phyloP scores from a whole-genome alignment of 2,888 invertebrate species.

The Biston betularia region DNA sequence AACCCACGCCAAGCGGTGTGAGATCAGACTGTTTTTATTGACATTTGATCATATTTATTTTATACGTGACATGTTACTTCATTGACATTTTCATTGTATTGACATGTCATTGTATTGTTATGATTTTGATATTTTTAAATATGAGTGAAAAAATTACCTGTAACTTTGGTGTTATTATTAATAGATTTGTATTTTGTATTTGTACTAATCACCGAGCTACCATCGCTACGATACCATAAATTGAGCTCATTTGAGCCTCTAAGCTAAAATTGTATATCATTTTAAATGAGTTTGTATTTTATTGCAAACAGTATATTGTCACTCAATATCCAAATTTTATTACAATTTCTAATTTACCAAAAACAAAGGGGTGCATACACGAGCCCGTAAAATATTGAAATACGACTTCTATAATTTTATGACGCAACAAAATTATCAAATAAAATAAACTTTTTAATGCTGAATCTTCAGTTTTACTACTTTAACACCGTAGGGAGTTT shows the following conservation, averaged over 20 bases:
- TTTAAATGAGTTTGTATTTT: not conserved
- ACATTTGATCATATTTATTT: too few relatives aligned
- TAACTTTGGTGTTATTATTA: too few relatives aligned
- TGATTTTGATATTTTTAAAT: too few relatives aligned
- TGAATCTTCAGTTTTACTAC: slow-evolving; percentile 51
- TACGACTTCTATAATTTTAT: slow-evolving; percentile 47
- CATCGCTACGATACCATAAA: not conserved
- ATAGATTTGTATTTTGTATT: too few relatives aligned
- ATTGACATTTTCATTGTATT: too few relatives aligned
- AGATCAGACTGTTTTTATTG: too few relatives aligned
- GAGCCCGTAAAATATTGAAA: slow-evolving; percentile 46
- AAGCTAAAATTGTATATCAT: too few relatives aligned
- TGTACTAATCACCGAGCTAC: too few relatives aligned
- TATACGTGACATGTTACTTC: too few relatives aligned
- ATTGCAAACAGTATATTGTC: slow-evolving; percentile 15
- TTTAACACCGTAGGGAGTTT: slow-evolving; percentile 49
- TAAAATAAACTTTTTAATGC: slow-evolving; percentile 53
- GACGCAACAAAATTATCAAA: slow-evolving; percentile 50
- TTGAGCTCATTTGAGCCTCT: not conserved
- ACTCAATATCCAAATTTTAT: slow-evolving; percentile 35
- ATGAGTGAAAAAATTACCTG: too few relatives aligned
- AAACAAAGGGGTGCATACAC: slow-evolving; percentile 46
- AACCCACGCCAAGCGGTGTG: too few relatives aligned
- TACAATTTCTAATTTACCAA: slow-evolving; percentile 40
- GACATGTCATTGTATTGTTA: too few relatives aligned